Conservation (phyloP, 2,888 invertebrate species). For the Willowsia nigromaculata region DNA sequence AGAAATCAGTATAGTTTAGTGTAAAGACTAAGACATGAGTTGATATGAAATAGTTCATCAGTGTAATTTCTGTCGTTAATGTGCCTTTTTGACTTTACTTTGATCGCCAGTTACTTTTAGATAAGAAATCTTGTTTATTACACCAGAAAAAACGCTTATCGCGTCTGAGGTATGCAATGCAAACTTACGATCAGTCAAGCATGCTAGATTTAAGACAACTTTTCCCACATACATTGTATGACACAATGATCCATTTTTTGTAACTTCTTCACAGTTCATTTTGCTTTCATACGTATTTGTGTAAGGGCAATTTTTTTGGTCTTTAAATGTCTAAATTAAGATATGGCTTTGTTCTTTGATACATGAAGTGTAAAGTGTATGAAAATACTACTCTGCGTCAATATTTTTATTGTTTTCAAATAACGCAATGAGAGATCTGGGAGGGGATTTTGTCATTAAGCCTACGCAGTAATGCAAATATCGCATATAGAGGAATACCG, state of each 20-base stretch:
- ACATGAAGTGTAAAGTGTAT: too few species aligned
- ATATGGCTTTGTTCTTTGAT: too few species aligned
- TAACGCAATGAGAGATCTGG: too few species aligned
- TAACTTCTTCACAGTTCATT: not conserved
- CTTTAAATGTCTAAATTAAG: too few species aligned
- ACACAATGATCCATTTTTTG: not conserved
- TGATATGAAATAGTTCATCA: conserved; percentile 62
- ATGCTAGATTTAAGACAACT: not conserved
- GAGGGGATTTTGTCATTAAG: too few species aligned
- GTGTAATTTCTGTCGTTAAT: conserved; percentile 64
- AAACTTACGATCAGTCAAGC: not conserved
- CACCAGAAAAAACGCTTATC: conserved; percentile 23
- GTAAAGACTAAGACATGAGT: not conserved
- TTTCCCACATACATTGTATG: not conserved
- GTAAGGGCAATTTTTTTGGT: not conserved
- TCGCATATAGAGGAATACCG: not conserved
- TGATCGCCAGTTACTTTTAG: conserved; percentile 43
- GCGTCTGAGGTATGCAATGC: not conserved
- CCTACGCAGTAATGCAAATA: not conserved
- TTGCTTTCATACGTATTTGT: not conserved
- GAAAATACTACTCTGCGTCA: too few species aligned
- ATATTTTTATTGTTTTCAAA: too few species aligned
- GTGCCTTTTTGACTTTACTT: conserved; percentile 54
- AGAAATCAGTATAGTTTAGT: not conserved
- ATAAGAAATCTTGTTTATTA: conserved; percentile 61